A percentile compares a stretch with the other conserved stretches of the same genome.
These are phyloP conservation scores for Sclerurus mexicanus DNA, from an alignment of 2,113 vertebrate genomes.

Conservation along the genomic window DNA sequence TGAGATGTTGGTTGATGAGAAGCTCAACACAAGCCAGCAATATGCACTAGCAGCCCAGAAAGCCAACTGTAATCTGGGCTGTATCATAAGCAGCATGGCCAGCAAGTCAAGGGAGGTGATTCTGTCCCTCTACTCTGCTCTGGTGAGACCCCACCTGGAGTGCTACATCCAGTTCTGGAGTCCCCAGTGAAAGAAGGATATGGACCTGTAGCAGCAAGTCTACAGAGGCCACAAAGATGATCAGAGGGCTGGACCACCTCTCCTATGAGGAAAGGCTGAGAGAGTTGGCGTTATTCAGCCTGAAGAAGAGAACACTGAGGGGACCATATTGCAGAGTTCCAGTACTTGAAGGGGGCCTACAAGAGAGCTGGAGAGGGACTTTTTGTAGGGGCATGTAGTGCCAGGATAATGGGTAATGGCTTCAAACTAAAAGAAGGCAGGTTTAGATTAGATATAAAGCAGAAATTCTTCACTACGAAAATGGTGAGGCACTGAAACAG, in stretches of 20 bases:
- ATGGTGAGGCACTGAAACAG: neutral
- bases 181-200: neutral
- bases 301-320: neutral
- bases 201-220: accelerated
- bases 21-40: neutral
- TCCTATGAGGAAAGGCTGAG: neutral
- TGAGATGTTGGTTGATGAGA: neutral
- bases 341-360: neutral
- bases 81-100: neutral
- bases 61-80: neutral
- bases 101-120: accelerated
- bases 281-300: neutral
- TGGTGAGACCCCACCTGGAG: neutral
- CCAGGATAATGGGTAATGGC: neutral
- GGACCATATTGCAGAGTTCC: neutral
- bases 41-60: neutral
- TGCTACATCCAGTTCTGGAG: neutral
- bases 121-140: neutral
- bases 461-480: neutral
- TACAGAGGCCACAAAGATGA: neutral
- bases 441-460: neutral
- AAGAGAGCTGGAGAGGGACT: neutral
- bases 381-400: neutral
- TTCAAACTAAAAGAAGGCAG: neutral
- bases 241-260: neutral